Conservation (phyloP, 2,797 vertebrate genomes). For the Ataeniobius toweri region DNA sequence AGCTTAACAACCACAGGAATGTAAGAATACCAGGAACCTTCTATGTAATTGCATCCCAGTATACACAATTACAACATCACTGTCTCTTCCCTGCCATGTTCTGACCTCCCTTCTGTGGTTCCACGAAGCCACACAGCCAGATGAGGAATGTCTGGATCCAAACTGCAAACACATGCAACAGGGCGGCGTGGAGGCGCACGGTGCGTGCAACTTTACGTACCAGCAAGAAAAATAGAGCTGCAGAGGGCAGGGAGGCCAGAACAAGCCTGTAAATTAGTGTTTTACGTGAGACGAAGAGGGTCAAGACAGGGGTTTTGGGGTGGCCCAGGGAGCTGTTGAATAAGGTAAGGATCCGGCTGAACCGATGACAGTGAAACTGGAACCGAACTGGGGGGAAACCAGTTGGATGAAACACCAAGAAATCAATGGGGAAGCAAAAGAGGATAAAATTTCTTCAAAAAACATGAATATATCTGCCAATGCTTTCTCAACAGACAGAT, state of each 20-base stretch:
- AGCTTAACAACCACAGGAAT: constrained; percentile 18
- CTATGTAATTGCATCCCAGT: constrained; percentile 35
- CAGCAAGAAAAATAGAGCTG: constrained; percentile 46
- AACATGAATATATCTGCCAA: constrained; percentile 23
- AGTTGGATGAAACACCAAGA: constrained; percentile 23
- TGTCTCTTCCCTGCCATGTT: constrained; percentile 19
- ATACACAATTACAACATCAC: constrained; percentile 17
- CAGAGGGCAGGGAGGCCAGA: constrained; percentile 25
- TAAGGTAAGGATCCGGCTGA: constrained; percentile 56
- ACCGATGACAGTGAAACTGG: constrained; percentile 25
- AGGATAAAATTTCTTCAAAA: constrained; percentile 34
- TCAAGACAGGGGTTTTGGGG: constrained; percentile 47
- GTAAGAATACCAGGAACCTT: constrained; percentile 12
- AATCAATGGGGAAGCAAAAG: constrained; percentile 2
- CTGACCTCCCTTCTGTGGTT: constrained; percentile 10
- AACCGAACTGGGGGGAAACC: constrained; percentile 26
- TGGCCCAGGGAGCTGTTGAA: constrained; percentile 31
- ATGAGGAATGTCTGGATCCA: constrained; percentile 51
- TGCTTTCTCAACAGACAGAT: constrained; percentile 17
- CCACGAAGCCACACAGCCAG: constrained; percentile 33
- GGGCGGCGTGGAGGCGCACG: constrained; percentile 37
- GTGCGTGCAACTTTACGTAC: constrained; percentile 38
- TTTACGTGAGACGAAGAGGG: constrained; percentile 68
- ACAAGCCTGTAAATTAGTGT: constrained; percentile 47
- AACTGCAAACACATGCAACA: constrained; percentile 49